These are phyloP conservation scores for Synodontis membranacea DNA, from an alignment of 2,113 vertebrate species.

Conservation along the genomic window DNA sequence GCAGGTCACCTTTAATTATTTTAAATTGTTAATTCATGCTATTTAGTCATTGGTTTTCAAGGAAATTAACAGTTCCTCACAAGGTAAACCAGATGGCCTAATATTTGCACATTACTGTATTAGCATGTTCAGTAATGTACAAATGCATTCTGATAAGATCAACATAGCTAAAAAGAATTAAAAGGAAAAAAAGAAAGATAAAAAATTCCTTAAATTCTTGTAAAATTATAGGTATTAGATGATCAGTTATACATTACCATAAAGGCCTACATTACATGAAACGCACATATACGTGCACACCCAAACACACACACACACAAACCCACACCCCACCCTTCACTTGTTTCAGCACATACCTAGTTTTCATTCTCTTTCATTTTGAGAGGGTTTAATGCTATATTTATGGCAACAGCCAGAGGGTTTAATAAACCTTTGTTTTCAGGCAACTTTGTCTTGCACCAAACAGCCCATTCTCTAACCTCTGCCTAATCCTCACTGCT, in stretches of 20 bases:
- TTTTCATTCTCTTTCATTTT: conserved; percentile 55
- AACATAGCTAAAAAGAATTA: background rate
- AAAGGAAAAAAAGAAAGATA: too few species aligned
- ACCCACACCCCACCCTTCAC: background rate
- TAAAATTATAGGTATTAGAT: background rate
- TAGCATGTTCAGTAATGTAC: conserved; percentile 4
- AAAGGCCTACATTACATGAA: background rate
- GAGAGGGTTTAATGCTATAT: conserved; percentile 34
- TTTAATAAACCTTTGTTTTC: conserved; percentile 50
- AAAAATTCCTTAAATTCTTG: background rate
- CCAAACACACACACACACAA: background rate
- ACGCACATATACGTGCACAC: background rate
- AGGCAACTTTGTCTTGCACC: conserved; percentile 42
- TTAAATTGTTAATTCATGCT: background rate
- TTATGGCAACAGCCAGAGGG: conserved; percentile 50
- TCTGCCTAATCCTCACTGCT: conserved; percentile 46
- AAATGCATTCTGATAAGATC: too few species aligned
- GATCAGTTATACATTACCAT: background rate
- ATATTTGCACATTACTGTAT: background rate
- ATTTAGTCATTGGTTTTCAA: background rate
- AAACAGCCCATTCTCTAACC: conserved; percentile 41
- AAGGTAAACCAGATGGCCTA: background rate
- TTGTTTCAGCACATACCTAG: conserved; percentile 38
- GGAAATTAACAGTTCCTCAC: background rate
- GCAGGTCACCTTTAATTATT: background rate